Percentiles rank a stretch among this genome's conserved stretches.
These are phyloP conservation scores for Arctia plantaginis DNA, from an alignment of 2,888 invertebrate genomes.

Conservation along the genomic window DNA sequence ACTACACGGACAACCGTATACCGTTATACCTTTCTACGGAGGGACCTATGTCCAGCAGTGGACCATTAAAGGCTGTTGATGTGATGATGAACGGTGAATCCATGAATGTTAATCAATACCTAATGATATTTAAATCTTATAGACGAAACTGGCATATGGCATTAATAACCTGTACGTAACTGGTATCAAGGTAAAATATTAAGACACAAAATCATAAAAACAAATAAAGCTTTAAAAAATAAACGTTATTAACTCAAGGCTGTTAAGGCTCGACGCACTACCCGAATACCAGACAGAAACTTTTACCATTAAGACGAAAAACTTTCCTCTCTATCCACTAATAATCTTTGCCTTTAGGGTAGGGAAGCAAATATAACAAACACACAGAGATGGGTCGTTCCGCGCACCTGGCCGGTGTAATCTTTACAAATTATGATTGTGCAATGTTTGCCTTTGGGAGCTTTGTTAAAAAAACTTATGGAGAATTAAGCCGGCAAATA, in stretches of 20 bases:
- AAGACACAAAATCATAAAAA: not conserved
- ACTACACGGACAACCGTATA: too few species aligned
- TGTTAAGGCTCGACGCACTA: not conserved
- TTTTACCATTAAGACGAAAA: slow-evolving; percentile 6
- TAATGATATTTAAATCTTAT: too few species aligned
- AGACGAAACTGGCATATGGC: not conserved
- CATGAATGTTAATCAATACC: too few species aligned
- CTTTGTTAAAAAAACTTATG: slow-evolving; percentile 23
- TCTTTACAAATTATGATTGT: slow-evolving; percentile 55
- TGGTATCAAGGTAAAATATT: not conserved
- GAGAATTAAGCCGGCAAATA: slow-evolving; percentile 15
- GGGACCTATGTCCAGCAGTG: too few species aligned
- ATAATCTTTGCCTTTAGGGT: slow-evolving; percentile 43
- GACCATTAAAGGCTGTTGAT: too few species aligned
- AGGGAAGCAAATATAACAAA: slow-evolving; percentile 44
- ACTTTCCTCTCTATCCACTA: slow-evolving; percentile 18
- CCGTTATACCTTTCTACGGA: too few species aligned
- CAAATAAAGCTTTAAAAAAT: not conserved
- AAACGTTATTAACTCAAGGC: not conserved
- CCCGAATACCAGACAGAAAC: slow-evolving; percentile 5
- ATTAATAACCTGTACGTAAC: not conserved
- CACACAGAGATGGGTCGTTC: slow-evolving; percentile 46
- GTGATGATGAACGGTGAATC: too few species aligned
- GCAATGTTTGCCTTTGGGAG: slow-evolving; percentile 25
- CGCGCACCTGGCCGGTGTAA: slow-evolving; percentile 52